phyloP scores from a whole-genome alignment of 2,888 invertebrate species.

The Caenorhabditis macrosperma region DNA sequence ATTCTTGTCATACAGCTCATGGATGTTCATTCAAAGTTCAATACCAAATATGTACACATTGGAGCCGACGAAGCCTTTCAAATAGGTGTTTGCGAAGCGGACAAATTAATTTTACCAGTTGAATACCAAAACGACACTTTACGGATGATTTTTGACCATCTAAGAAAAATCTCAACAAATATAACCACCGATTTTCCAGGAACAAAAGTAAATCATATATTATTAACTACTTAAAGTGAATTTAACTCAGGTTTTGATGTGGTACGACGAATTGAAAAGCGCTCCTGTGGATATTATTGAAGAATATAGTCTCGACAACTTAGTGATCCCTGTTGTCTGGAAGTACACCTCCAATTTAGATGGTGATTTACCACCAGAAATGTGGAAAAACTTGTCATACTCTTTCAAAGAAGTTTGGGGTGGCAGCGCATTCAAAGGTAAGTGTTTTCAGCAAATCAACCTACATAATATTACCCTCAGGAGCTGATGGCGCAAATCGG shows the following conservation, averaged over 20 bases:
- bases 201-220: constrained; percentile 55
- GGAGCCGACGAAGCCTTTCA: constrained; percentile 82
- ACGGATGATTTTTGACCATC: constrained; percentile 66
- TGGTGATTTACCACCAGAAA: constrained; percentile 63
- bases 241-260: constrained; percentile 66
- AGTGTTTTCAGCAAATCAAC: background rate
- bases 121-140: constrained; percentile 64
- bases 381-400: constrained; percentile 70
- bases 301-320: constrained; percentile 61
- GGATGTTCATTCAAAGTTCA: constrained; percentile 81
- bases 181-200: constrained; percentile 62
- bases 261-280: constrained; percentile 69
- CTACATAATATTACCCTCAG: constrained; percentile 17
- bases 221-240: constrained; percentile 1
- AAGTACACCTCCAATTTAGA: constrained; percentile 69
- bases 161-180: constrained; percentile 60
- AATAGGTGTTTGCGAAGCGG: constrained; percentile 70
- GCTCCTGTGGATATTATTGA: constrained; percentile 58
- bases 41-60: constrained; percentile 84
- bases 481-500: constrained; percentile 68
- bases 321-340: constrained; percentile 71
- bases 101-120: constrained; percentile 60
- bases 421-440: constrained; percentile 86
- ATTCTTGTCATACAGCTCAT: constrained; percentile 51
- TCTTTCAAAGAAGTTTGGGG: constrained; percentile 86